These are phyloP conservation scores for Clavelina lepadiformis DNA, from an alignment of 23 tunicate genomes.

Conservation along the genomic window DNA sequence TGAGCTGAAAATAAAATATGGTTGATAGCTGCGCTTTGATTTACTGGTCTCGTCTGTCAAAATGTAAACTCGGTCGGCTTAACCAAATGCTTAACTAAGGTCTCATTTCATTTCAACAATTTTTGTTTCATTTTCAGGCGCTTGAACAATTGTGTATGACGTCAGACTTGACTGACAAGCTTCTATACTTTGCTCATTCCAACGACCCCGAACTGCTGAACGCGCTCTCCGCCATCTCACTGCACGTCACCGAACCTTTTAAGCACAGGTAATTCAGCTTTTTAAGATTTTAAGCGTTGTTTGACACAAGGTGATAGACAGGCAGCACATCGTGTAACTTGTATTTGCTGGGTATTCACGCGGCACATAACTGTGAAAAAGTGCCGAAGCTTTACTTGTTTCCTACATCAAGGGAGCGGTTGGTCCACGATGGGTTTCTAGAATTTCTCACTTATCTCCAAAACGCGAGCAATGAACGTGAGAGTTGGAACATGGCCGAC, in stretches of 20 bases:
- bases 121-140: conserved; percentile 34
- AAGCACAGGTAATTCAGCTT: conserved; percentile 40
- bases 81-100: too few species aligned
- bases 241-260: conserved; percentile 46
- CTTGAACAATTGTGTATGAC: conserved; percentile 46
- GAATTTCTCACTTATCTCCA: conserved; percentile 73
- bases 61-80: too few species aligned
- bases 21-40: too few species aligned
- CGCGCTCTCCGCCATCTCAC: conserved; percentile 51
- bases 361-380: too few species aligned
- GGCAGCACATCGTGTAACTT: too few species aligned
- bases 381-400: too few species aligned
- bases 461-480: conserved; percentile 47
- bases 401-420: conserved; percentile 31
- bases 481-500: conserved; percentile 71
- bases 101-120: too few species aligned
- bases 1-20: too few species aligned
- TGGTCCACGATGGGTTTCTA: conserved; percentile 45
- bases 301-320: too few species aligned
- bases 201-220: conserved; percentile 48
- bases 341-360: too few species aligned
- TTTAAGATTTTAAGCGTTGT: too few species aligned
- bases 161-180: conserved; percentile 39
- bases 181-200: conserved; percentile 61
- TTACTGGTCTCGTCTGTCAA: too few species aligned